Percentiles rank a stretch among this genome's conserved stretches.
Evolutionary conservation across 2,113 vertebrate genomes (phyloP).

Genomic region (Megaleporinus macrocephalus): DNA sequence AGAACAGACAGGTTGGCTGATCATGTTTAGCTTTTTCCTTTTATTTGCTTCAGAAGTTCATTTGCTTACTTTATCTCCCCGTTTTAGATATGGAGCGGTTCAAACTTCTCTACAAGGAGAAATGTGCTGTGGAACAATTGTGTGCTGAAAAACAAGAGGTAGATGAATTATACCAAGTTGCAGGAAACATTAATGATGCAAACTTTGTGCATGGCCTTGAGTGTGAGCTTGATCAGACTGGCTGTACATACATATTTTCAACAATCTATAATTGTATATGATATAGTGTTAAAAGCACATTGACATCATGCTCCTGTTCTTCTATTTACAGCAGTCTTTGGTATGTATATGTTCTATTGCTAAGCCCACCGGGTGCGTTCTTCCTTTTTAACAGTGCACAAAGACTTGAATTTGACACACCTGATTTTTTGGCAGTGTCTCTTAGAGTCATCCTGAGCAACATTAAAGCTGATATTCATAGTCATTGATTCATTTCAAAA

Average conservation of each 20-base stretch:
- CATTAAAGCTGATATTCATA: neutral
- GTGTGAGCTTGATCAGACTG: no score
- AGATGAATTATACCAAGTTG: slow-evolving; percentile 1
- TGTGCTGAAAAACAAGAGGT: slow-evolving; percentile 86
- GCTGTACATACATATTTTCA: no score
- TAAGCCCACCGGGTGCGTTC: no score
- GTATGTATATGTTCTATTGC: no score
- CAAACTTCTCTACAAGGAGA: slow-evolving; percentile 67
- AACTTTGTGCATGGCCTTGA: neutral
- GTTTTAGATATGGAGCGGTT: slow-evolving; percentile 53
- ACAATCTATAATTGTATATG: no score
- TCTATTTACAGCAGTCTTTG: no score
- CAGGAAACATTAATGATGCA: neutral
- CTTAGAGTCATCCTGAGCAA: neutral
- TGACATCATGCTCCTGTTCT: no score
- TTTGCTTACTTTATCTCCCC: neutral
- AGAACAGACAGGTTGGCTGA: slow-evolving; percentile 38
- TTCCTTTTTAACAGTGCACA: neutral
- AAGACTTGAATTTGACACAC: neutral
- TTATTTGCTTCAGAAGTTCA: neutral
- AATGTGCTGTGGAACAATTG: slow-evolving; percentile 72
- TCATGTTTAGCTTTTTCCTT: neutral
- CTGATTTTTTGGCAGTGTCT: neutral
- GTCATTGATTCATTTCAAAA: slow-evolving; percentile 5
- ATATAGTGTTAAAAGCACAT: no score